phyloP scores from a whole-genome alignment of 2,113 vertebrate species.

The Apus apus region DNA sequence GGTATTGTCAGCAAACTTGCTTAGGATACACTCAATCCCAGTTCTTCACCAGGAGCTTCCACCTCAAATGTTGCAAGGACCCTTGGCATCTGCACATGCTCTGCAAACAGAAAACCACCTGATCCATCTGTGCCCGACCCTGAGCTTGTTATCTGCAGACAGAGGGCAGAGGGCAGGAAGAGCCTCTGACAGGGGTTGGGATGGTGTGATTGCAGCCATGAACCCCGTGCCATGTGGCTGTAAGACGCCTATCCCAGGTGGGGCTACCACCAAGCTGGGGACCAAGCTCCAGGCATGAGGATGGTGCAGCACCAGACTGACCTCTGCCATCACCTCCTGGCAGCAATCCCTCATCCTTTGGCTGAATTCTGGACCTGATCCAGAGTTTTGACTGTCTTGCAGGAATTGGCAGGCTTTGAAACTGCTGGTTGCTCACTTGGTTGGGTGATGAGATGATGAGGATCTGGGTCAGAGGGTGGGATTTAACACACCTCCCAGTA shows the following conservation, averaged over 20 bases:
- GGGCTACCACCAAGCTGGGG: accelerated
- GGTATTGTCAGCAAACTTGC: too few species aligned
- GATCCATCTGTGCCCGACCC: accelerated
- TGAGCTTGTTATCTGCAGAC: neutral
- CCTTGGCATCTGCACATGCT: accelerated
- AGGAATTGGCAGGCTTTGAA: neutral
- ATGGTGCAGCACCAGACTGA: neutral
- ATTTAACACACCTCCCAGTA: neutral
- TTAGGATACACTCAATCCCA: too few species aligned
- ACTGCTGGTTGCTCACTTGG: neutral
- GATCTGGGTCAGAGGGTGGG: neutral
- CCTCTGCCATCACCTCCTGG: neutral
- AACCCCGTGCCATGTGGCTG: accelerated
- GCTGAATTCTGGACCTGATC: neutral
- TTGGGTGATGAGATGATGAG: neutral
- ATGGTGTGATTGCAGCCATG: neutral
- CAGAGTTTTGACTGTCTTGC: neutral
- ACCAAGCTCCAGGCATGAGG: accelerated
- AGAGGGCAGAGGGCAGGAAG: neutral
- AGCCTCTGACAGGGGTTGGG: neutral
- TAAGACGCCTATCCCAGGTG: neutral
- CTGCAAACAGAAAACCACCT: neutral
- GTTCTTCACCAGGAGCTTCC: neutral
- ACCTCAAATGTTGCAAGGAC: neutral
- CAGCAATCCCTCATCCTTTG: neutral